These are phyloP conservation scores for Slavum lentiscoides DNA, from an alignment of 2,888 invertebrate species.

Conservation along the genomic window DNA sequence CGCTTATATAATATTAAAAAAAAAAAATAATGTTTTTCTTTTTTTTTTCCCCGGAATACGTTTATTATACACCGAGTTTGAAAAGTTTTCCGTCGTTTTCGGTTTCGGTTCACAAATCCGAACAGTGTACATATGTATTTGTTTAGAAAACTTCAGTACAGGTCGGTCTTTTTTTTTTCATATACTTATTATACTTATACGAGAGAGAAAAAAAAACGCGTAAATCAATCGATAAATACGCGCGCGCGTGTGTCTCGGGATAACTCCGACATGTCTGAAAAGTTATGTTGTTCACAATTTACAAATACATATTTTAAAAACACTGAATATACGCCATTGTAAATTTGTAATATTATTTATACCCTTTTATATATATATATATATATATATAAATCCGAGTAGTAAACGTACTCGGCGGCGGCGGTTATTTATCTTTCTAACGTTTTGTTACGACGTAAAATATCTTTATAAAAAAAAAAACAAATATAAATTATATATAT, in stretches of 20 bases:
- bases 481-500: too few species aligned
- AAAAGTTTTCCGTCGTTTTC: constrained; percentile 42
- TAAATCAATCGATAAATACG: constrained; percentile 22
- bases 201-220: constrained; percentile 2
- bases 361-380: neutral
- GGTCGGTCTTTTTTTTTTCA: neutral
- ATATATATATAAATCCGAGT: neutral
- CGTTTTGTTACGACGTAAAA: too few species aligned
- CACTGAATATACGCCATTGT: neutral
- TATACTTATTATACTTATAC: neutral
- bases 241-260: neutral
- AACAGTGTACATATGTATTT: constrained; percentile 26
- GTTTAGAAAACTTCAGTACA: constrained; percentile 28
- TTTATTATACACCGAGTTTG: neutral
- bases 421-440: too few species aligned
- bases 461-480: too few species aligned
- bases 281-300: constrained; percentile 29
- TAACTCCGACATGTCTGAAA: constrained; percentile 27
- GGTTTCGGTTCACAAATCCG: constrained; percentile 34
- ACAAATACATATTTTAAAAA: constrained; percentile 5
- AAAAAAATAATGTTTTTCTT: neutral
- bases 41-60: neutral
- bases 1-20: too few species aligned
- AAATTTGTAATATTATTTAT: neutral
- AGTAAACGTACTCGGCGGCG: neutral